These are phyloP conservation scores for Dichetophora obliterata DNA, from an alignment of 2,888 invertebrate genomes.

Conservation along the genomic window DNA sequence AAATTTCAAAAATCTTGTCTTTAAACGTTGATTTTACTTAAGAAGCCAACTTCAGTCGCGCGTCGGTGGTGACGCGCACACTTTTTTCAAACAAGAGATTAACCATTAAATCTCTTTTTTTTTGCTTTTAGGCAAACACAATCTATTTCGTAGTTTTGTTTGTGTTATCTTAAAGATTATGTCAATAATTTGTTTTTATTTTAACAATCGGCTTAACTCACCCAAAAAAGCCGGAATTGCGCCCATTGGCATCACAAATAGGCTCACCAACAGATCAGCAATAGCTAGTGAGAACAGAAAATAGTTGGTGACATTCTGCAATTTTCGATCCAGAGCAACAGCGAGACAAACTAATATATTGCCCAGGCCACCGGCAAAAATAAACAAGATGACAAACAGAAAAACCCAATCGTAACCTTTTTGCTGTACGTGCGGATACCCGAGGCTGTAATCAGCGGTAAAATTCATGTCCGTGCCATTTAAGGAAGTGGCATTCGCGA, in stretches of 20 bases:
- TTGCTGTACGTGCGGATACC: background rate
- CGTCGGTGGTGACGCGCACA: no score
- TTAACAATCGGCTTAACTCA: no score
- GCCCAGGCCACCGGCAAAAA: conserved; percentile 89
- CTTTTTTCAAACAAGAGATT: no score
- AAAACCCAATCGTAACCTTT: conserved; percentile 84
- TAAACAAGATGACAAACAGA: conserved; percentile 86
- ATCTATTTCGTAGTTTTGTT: no score
- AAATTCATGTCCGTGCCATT: conserved; percentile 36
- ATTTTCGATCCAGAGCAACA: conserved; percentile 87
- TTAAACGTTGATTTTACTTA: no score
- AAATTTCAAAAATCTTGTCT: no score
- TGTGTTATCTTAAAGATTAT: no score
- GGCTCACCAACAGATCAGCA: conserved; percentile 92
- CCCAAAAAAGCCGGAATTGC: conserved; percentile 94
- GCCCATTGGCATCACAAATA: conserved; percentile 96
- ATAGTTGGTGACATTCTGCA: conserved; percentile 97
- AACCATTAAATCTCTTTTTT: no score
- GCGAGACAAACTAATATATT: conserved; percentile 95
- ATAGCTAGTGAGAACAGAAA: conserved; percentile 93
- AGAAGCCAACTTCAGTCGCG: no score
- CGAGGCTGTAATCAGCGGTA: conserved; percentile 30
- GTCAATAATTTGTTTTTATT: no score
- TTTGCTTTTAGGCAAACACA: no score
- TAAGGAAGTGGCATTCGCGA: background rate